Percentiles rank a stretch among this genome's conserved stretches.
Evolutionary conservation across 2,113 vertebrate genomes (phyloP).

Genomic region (Emydocephalus ijimae): DNA sequence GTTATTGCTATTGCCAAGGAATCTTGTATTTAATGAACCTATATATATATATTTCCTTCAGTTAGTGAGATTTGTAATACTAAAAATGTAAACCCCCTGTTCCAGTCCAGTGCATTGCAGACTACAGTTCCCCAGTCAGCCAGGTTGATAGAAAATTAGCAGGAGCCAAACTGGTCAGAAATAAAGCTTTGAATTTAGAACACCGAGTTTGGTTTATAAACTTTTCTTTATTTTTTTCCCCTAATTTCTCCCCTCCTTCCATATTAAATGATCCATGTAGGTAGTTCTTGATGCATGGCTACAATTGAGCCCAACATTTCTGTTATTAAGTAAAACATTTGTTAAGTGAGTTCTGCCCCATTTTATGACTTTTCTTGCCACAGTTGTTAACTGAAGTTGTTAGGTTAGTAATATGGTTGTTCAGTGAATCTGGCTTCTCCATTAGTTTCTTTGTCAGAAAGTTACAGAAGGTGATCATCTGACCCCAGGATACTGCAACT

Average conservation of each 20-base stretch:
- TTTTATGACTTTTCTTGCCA: too few species aligned
- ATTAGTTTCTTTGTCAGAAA: too few species aligned
- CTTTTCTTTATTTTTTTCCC: background rate
- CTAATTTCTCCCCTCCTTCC: background rate
- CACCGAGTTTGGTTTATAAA: background rate
- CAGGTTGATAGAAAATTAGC: background rate
- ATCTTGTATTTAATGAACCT: background rate
- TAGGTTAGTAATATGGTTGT: too few species aligned
- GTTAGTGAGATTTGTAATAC: background rate
- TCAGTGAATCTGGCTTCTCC: too few species aligned
- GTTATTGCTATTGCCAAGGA: background rate
- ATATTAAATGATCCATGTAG: background rate
- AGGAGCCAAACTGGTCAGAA: background rate
- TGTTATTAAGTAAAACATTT: too few species aligned
- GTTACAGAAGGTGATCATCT: too few species aligned
- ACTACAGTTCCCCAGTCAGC: background rate
- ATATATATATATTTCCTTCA: background rate
- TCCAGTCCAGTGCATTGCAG: background rate
- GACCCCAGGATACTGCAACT: too few species aligned
- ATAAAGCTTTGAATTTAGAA: rapidly evolving
- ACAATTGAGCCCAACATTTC: background rate
- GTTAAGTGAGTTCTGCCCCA: too few species aligned
- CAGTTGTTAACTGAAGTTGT: too few species aligned
- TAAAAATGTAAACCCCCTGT: background rate
- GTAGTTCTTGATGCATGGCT: too few species aligned